Evolutionary conservation across 1,140 invertebrate species (phyloP), one percentile per base, ranked within the genome.

Genomic region (Octopus bimaculoides): DNA sequence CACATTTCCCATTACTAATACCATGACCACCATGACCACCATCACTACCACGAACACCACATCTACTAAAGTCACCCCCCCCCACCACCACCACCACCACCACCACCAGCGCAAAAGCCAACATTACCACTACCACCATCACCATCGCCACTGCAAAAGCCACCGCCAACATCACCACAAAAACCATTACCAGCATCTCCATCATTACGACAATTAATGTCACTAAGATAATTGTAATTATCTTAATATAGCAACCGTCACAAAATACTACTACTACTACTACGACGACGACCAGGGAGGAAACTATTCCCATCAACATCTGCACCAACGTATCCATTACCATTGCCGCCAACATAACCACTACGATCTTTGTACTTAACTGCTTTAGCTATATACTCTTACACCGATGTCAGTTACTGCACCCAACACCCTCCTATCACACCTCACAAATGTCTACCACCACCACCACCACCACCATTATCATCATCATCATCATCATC

Each of bases 1-100:
- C 26, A 17, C 17, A 1, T 2, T n/a, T 76, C 75, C 52, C 75
- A 76, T 52, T 41, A 76, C 52, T 4, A 2, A 20, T 4, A 78
- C 77, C 54, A 78, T 54, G 2, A 61, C 77, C 55, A 78, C 77
- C 55, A 78, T 54, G 54, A 61, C 77, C 55, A 78, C 77, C 55
- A 78, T 54, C 55, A 66, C 77, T 78, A 61, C 77, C 55, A 78
- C 77, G 4, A 78, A 3, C 55, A 75, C 77, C 4, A 78, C 77
- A 61, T 61, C 2, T 78, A 78, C 77, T 78, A 78, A 20, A 61
- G 55, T 54, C 55, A 78, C 77, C 77, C 54, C 2, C 77, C 54
- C 2, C 77, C 54, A 41, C 26, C 26, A 41, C 26, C 0, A 41
- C 26, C 26, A 41, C 26, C 0, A 41, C 0, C 2, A 2, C 2